Percentiles rank a stretch among this genome's conserved stretches.
phyloP scores from a whole-genome alignment of 2,113 vertebrate species.

The Willisornis vidua region DNA sequence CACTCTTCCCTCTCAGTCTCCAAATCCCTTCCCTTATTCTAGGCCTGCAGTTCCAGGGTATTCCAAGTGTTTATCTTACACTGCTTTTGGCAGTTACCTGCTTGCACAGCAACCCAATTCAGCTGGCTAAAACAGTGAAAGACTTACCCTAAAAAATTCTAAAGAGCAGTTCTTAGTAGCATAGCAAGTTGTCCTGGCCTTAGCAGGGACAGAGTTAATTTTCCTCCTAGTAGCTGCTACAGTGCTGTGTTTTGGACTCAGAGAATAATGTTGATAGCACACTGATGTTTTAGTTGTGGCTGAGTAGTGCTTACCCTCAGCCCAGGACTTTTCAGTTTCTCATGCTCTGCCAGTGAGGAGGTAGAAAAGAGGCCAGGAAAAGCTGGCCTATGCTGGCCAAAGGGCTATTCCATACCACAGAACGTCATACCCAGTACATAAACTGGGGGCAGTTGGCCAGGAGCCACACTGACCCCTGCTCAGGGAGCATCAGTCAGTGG shows the following conservation, averaged over 20 bases:
- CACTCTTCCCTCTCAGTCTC: not conserved
- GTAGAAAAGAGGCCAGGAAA: not conserved
- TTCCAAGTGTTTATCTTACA: not conserved
- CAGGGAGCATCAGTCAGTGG: not conserved
- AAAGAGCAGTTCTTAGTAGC: not conserved
- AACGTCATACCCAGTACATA: not conserved
- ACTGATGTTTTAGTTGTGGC: not conserved
- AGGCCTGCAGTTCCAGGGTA: not conserved
- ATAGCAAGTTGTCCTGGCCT: not conserved
- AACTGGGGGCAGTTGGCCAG: not conserved
- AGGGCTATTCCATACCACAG: not conserved
- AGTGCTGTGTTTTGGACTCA: not conserved
- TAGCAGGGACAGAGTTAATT: rapidly evolving
- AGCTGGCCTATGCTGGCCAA: not conserved
- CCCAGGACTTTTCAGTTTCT: not conserved
- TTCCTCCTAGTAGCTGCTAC: not conserved
- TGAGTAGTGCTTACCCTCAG: not conserved
- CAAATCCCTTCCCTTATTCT: not conserved
- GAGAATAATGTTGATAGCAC: not conserved
- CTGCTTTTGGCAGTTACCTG: not conserved
- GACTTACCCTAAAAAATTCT: rapidly evolving
- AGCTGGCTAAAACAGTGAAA: not conserved
- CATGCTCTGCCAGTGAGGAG: not conserved
- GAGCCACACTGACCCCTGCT: no score
- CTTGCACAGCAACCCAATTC: not conserved